Evolutionary conservation across 2,888 invertebrate genomes (phyloP), one percentile per base, ranked within the genome.

Genomic region (Malthinus seriepunctatus): DNA sequence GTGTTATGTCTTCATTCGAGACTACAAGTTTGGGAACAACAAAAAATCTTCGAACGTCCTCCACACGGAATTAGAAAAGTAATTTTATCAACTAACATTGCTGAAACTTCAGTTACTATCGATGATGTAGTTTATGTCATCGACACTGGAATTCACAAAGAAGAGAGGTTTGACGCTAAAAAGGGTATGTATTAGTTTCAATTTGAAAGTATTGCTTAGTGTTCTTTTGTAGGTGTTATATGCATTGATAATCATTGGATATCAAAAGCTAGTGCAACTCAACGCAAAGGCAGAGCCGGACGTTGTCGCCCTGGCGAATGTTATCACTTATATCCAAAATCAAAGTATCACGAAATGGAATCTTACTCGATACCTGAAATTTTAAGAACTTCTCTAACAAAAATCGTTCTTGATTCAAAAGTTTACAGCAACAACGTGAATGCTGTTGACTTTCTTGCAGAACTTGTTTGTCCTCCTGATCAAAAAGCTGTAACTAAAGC

Each of bases 61-160:
- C 77, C 83, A 0, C 73, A 74, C 0, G 84, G 84, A 0, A 72
- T 82, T 0, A 79, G 88, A 1, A 90, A 90, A 75, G 81, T 90
- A 56, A 87, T 90, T 12, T 75, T 90, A 8, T 81, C 89, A 0
- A 90, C 90, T 0, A 88, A 90, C 68, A 85, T 90, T 38, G 83
- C 88, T 0, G 86, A 90, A 71, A 89, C 88, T 0, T 87, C 89
- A 1, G 83, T 90, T n/a, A 90, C 90, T 0, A 84, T 90, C 58
- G 83, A 85, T 0, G 90, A 90, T 69, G 86, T 88, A 0, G 83
- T 84, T 0, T 85, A 88, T 67, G 89, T 90, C 0, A 73, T 90
- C 5, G 89, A 90, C 68, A 80, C 83, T 0, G 88, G 87, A 0
- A 81, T 83, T 1, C 85, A 84, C 23, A 87, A 84, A 68, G 84